Conservation (phyloP, 1,140 invertebrate species). For the Centruroides sculpturatus region DNA sequence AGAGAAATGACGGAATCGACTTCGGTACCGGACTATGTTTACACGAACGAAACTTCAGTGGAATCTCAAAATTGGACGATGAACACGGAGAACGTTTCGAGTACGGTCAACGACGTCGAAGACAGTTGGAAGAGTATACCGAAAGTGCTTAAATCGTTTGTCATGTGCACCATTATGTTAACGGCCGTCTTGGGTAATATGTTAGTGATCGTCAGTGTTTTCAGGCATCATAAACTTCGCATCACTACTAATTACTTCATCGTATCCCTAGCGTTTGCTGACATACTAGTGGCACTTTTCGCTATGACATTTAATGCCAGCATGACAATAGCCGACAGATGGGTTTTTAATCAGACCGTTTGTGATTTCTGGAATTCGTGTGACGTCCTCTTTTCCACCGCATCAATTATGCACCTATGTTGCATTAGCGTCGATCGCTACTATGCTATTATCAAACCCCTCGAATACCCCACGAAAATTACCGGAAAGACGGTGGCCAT, state of each 20-base stretch:
- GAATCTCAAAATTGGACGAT: no score
- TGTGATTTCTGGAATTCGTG: slow-evolving; percentile 92
- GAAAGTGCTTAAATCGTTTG: slow-evolving; percentile 8
- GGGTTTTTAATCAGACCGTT: slow-evolving; percentile 73
- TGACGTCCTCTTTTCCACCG: slow-evolving; percentile 89
- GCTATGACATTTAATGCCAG: slow-evolving; percentile 90
- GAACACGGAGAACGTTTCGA: no score
- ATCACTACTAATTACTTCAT: slow-evolving; percentile 92
- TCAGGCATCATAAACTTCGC: slow-evolving; percentile 65
- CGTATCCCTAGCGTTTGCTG: slow-evolving; percentile 76
- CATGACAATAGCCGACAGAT: slow-evolving; percentile 61
- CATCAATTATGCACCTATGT: slow-evolving; percentile 82
- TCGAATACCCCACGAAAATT: slow-evolving; percentile 79
- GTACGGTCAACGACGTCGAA: neutral
- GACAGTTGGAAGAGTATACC: neutral
- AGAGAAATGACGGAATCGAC: no score
- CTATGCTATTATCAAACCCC: slow-evolving; percentile 72
- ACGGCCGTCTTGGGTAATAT: slow-evolving; percentile 72
- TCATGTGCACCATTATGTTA: slow-evolving; percentile 33
- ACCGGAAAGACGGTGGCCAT: slow-evolving; percentile 71
- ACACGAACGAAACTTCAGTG: no score
- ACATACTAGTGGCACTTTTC: slow-evolving; percentile 75
- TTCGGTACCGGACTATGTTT: no score
- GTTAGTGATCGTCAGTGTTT: slow-evolving; percentile 62
- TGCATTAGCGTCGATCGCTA: slow-evolving; percentile 90